Evolutionary conservation across 1,140 invertebrate species (phyloP), one percentile per base, ranked within the genome.

Genomic region (Zaprionus inermis): DNA sequence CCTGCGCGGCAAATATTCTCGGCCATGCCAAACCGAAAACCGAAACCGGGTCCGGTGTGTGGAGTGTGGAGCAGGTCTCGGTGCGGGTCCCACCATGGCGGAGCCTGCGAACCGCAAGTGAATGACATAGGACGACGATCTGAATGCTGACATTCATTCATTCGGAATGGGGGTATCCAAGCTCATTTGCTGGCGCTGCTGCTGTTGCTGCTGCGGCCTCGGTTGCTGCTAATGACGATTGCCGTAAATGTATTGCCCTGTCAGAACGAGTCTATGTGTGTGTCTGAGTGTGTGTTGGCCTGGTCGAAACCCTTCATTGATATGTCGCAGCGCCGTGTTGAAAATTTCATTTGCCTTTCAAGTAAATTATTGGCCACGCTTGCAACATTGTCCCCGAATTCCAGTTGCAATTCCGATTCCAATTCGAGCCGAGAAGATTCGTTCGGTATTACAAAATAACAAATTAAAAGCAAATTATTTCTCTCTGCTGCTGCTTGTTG

Each of bases 391-490:
- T 20, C 41, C 18, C 6, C 14, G 14, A 2, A 44, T 44, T 44
- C n/a, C 38, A 9, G 2, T 7, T 16, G 7, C 38, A 44, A 16
- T 18, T 44, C 38, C 16, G 5, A 28, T 28, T 28, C 24, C 24
- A 5, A 30, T 63, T 32, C 56, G 64, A 16, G 5, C 12, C 36
- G 28, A 12, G 73, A 54, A 72, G 60, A 64, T 78, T 65, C 60
- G 58, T 74, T 75, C 54, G 68, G 68, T 68, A 72, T 72, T 76
- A 67, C 65, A 79, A 86, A 86, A 76, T 86, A 68, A 69, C 85
- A 82, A 86, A 86, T 86, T 86, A 86, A 86, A 88, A 77, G 83
- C 72, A 88, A 86, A 86, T 88, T 86, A 86, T 88, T 88, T 55
- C 52, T 46, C 30, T 61, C 14, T 32, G 30, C 30, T 49, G 9